Base-by-base conservation (phyloP, 2,797 vertebrate species). In the Sebastes oblongus region DNA sequence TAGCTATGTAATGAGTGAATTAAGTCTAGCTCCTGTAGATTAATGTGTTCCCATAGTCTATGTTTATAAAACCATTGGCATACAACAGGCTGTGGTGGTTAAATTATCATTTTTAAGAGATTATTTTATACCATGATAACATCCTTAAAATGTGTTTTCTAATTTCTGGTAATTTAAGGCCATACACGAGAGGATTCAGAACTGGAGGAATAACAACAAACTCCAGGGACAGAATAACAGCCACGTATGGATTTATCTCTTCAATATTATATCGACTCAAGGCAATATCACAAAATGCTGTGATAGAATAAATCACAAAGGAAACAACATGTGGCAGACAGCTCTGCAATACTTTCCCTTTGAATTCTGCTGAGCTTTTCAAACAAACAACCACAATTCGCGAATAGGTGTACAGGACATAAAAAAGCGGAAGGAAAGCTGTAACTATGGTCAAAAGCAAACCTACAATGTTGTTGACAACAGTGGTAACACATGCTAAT, bases 111-210 rank as follows among this genome's bases (percentile, higher is more conserved):
- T 36, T 56, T 39, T n/a, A 36, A 46, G 20, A 12, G 1, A 27
- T 25, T n/a, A 8, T 29, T 62, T 61, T 16, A 8, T 59, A 18
- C 7, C 14, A 18, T 24, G 12, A 13, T 56, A 87, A 32, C 8
- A 70, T 64, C 6, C 22, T 83, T 11, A 75, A 58, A 77, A 92
- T 89, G 25, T 83, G 84, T 59, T 8, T 91, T 62, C 89, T 85
- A 22, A 93, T 50, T 50, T 20, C 46, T n/a, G 46, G 46, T 20
- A 50, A 50, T 50, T 50, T 92, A 0, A 93, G 61, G 3, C 89
- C 88, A 25, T 94, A 95, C 9, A 94, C 34, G 1, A 95, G 78
- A 27, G 94, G 90, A 73, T 93, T 95, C 27, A 94, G 20, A 52
- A 93, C 18, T 2, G 88, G 93, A 36, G 92, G 93, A 80, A 94